These are phyloP conservation scores for Cephalopachus bancanus DNA, from an alignment of 2,797 vertebrate genomes.

Conservation along the genomic window DNA sequence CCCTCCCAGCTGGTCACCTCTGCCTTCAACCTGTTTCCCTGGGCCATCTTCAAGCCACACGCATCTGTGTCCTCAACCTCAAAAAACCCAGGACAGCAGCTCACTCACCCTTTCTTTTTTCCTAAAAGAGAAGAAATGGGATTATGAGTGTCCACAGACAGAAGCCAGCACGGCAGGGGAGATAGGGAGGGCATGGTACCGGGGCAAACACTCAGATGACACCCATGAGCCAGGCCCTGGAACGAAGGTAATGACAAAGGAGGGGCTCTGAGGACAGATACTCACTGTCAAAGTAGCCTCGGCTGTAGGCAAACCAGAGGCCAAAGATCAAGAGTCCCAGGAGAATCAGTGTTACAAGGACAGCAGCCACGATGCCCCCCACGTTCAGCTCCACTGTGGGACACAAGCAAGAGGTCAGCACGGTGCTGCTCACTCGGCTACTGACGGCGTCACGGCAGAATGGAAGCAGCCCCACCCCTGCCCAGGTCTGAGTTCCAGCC, in stretches of 20 bases:
- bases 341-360: constrained; percentile 92
- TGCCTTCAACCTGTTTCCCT: not conserved
- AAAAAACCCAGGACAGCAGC: not conserved
- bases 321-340: constrained; percentile 90
- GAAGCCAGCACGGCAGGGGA: rapidly evolving
- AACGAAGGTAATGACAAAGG: not conserved
- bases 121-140: constrained; percentile 68
- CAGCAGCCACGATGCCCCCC: constrained; percentile 94
- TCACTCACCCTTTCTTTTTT: constrained; percentile 82
- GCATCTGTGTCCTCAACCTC: not conserved
- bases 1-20: not conserved
- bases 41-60: not conserved
- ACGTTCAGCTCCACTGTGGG: constrained; percentile 92
- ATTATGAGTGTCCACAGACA: not conserved
- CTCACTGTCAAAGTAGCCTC: constrained; percentile 95
- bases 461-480: too few relatives aligned
- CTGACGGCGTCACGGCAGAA: not conserved
- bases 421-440: rapidly evolving
- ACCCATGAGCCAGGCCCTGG: not conserved
- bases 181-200: not conserved
- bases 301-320: constrained; percentile 94
- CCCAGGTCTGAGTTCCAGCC: not conserved
- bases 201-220: not conserved
- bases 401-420: not conserved
- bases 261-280: constrained; percentile 32